Evolutionary conservation across 2,797 vertebrate species (phyloP).

Genomic region (Parotocinclus haroldoi): DNA sequence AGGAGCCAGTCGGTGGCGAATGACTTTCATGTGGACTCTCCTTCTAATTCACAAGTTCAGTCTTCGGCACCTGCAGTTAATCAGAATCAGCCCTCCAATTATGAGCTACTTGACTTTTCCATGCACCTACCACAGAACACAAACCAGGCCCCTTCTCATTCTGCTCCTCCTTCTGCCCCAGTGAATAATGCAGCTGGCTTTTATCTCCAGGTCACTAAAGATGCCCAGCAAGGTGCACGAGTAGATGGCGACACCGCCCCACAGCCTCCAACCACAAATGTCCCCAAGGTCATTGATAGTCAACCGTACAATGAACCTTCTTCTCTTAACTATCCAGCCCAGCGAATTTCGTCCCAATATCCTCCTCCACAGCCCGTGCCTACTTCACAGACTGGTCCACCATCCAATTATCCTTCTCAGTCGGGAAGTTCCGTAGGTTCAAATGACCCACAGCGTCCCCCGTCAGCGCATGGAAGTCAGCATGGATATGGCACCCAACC

Average conservation of each 20-base stretch:
- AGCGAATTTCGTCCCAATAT: conserved; percentile 44
- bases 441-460: conserved; percentile 72
- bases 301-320: conserved; percentile 39
- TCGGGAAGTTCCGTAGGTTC: conserved; percentile 48
- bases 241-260: conserved; percentile 51
- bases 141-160: conserved; percentile 62
- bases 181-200: conserved; percentile 75
- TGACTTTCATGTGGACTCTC: conserved; percentile 54
- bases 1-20: conserved; percentile 55
- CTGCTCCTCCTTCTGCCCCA: conserved; percentile 52
- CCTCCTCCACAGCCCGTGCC: conserved; percentile 49
- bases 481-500: conserved; percentile 68
- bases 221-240: conserved; percentile 67
- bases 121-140: conserved; percentile 72
- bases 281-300: conserved; percentile 49
- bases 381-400: conserved; percentile 39
- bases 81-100: conserved; percentile 69
- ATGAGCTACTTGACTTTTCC: conserved; percentile 81
- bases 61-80: conserved; percentile 57
- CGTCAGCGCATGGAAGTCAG: conserved; percentile 73
- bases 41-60: conserved; percentile 56
- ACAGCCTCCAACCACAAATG: conserved; percentile 31
- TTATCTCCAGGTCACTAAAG: conserved; percentile 93
- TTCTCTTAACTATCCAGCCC: conserved; percentile 30
- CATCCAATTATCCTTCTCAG: conserved; percentile 49